Evolutionary conservation across 2,113 vertebrate genomes (phyloP).

Genomic region (Canis aureus): DNA sequence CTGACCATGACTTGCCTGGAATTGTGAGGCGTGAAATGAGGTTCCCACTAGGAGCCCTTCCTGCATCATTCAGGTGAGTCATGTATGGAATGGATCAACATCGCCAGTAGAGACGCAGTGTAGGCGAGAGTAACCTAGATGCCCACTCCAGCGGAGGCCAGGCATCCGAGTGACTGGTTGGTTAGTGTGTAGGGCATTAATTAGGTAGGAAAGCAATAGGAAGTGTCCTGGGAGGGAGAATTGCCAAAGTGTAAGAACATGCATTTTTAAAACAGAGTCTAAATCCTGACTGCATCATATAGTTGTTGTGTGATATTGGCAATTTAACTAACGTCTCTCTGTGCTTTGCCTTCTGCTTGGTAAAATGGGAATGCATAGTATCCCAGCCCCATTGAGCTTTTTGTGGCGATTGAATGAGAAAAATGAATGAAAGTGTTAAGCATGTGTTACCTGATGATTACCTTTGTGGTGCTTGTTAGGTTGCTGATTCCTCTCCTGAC

Average conservation of each 20-base stretch:
- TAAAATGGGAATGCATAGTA: background rate
- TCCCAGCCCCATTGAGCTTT: background rate
- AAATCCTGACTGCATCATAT: background rate
- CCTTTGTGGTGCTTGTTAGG: background rate
- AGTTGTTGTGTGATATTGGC: background rate
- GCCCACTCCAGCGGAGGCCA: background rate
- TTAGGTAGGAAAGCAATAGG: background rate
- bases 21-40: background rate
- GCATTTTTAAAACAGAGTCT: background rate
- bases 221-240: background rate
- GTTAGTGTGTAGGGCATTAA: background rate
- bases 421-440: background rate
- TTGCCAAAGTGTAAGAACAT: background rate
- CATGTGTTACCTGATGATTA: background rate
- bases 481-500: background rate
- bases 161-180: background rate
- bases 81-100: background rate
- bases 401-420: background rate
- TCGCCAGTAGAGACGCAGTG: background rate
- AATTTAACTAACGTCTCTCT: background rate
- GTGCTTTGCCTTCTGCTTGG: background rate
- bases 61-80: background rate
- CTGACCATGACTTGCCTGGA: background rate
- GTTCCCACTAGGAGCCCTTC: background rate
- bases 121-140: fast-evolving